Evolutionary conservation across 2,888 invertebrate genomes (phyloP), one percentile per base, ranked within the genome.

Genomic region (Nebria brevicollis): DNA sequence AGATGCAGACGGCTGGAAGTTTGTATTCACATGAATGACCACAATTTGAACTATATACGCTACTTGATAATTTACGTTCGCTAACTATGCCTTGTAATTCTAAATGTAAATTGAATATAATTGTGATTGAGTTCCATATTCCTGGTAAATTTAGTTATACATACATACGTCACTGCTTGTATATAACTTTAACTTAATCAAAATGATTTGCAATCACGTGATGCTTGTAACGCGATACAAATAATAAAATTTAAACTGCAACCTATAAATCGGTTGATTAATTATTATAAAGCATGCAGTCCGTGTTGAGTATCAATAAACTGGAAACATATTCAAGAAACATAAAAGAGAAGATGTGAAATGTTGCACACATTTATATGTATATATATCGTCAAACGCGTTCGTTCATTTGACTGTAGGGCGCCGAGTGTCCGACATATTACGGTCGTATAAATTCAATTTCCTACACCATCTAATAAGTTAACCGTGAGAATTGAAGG

Each of bases 401-500:
- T 26, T 11, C 70, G 70, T 70, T 13, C 70, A 70, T 13, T 15
- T 70, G 70, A 13, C 70, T 70, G 25, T 54, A 34, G 70, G 70
- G 70, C 70, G 70, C 70, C 70, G 26, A 4, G 10, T 70, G 70
- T 70, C 70, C 70, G 70, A 70, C 70, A 70, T 70, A 70, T 15
- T 15, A 20, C 6, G 34, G 70, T 34, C 13, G 26, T 20, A 70
- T 70, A 70, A 70, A 70, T 70, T 70, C 70, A 70, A 70, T 70
- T 70, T 70, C 70, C 26, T 70, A 11, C n/a, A 13, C n/a, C 70
- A 25, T 26, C 70, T 70, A 70, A 70, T 70, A 70, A 70, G 70
- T 70, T 70, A 20, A 70, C 70, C 70, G 70, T 70, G 70, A 11
- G 70, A 70, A 70, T 34, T 70, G 70, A 34, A 70, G 70, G 70